phyloP scores from a whole-genome alignment of 1,140 invertebrate species.

The Brachionus asplanchnoidis region DNA sequence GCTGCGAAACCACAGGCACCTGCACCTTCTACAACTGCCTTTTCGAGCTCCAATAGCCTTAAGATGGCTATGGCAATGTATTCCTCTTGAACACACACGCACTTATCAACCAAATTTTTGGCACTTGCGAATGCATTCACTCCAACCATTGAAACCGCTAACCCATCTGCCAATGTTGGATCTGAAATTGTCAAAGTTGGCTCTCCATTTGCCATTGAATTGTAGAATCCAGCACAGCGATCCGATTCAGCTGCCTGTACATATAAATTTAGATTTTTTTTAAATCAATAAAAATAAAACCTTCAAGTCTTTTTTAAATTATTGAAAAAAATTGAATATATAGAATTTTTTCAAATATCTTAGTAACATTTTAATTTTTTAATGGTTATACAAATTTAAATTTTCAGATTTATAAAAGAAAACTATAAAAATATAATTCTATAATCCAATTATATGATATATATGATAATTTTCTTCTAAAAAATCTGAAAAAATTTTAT shows the following conservation, averaged over 20 bases:
- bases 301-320: too few species aligned
- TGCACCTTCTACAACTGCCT: slow-evolving; percentile 83
- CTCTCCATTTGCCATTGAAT: slow-evolving; percentile 65
- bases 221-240: slow-evolving; percentile 74
- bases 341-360: too few species aligned
- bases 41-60: slow-evolving; percentile 77
- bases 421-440: too few species aligned
- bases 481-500: too few species aligned
- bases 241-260: slow-evolving; percentile 82
- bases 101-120: slow-evolving; percentile 71
- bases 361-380: too few species aligned
- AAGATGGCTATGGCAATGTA: slow-evolving; percentile 80
- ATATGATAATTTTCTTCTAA: too few species aligned
- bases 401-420: too few species aligned
- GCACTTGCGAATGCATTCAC: slow-evolving; percentile 79
- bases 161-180: slow-evolving; percentile 77
- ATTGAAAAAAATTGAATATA: too few species aligned
- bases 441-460: too few species aligned
- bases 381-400: too few species aligned
- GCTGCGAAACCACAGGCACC: slow-evolving; percentile 81
- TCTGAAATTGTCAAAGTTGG: slow-evolving; percentile 66
- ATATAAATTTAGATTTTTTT: background rate
- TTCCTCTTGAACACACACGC: slow-evolving; percentile 52
- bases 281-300: background rate
- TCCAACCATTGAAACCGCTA: slow-evolving; percentile 81